Conservation (phyloP, 53 echinoderm and acorn worm species). For the Echinometra lucunter region DNA sequence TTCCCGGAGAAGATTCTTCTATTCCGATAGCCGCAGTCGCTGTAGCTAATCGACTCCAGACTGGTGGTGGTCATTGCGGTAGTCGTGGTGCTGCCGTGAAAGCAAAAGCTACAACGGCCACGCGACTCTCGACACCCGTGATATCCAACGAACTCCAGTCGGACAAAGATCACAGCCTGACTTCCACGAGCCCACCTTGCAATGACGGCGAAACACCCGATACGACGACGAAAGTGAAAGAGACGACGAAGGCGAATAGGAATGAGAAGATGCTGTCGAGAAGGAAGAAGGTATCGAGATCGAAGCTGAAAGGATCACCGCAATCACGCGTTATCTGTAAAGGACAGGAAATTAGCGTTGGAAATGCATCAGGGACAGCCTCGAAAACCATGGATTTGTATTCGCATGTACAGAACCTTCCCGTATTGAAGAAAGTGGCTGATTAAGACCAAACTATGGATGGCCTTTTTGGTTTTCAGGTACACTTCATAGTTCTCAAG, state of each 20-base stretch:
- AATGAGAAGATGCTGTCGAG: constrained; percentile 42
- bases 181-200: neutral
- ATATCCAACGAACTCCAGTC: neutral
- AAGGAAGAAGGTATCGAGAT: constrained; percentile 2
- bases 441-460: neutral
- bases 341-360: neutral
- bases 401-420: constrained; percentile 80
- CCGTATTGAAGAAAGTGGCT: constrained; percentile 70
- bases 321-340: no score
- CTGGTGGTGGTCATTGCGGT: neutral
- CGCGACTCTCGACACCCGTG: neutral
- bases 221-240: neutral
- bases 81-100: neutral
- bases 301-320: neutral
- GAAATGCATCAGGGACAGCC: neutral
- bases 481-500: neutral
- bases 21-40: constrained; percentile 42
- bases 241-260: neutral
- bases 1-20: neutral
- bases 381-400: constrained; percentile 79
- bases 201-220: neutral
- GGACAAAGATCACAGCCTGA: neutral
- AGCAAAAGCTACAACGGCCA: neutral
- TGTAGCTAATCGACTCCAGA: constrained; percentile 38
- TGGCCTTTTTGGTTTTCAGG: neutral